These are phyloP conservation scores for Gambusia yucatana DNA, from an alignment of 2,797 vertebrate species.

Conservation along the genomic window DNA sequence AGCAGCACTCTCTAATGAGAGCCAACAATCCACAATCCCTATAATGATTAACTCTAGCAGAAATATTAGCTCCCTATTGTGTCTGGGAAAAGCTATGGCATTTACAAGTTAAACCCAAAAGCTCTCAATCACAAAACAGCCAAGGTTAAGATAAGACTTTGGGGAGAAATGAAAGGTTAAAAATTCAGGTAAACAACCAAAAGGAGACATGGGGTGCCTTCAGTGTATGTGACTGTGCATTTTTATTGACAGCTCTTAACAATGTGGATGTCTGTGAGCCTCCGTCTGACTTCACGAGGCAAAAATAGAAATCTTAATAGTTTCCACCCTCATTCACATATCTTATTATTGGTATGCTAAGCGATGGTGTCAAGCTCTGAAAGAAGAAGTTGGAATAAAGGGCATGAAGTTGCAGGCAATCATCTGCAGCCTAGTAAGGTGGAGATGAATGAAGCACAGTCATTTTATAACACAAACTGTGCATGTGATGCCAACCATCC, in stretches of 20 bases:
- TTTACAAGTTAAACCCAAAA: constrained; percentile 65
- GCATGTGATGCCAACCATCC: neutral
- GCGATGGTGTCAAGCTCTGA: constrained; percentile 42
- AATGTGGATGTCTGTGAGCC: constrained; percentile 5
- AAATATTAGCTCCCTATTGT: constrained; percentile 65
- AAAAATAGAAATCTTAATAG: constrained; percentile 43
- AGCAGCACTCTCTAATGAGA: constrained; percentile 61
- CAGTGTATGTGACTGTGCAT: constrained; percentile 1
- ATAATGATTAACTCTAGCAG: constrained; percentile 62
- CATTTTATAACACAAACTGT: neutral
- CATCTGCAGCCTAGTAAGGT: constrained; percentile 16
- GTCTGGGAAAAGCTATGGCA: constrained; percentile 59
- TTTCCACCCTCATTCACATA: constrained; percentile 45
- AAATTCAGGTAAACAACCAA: constrained; percentile 41
- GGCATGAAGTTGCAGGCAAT: constrained; percentile 29
- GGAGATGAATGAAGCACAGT: neutral
- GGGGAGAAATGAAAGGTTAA: constrained; percentile 66
- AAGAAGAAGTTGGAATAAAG: constrained; percentile 55
- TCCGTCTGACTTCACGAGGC: constrained; percentile 30
- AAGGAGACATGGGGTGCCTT: constrained; percentile 21
- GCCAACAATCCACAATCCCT: constrained; percentile 75
- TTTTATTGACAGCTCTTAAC: constrained; percentile 21
- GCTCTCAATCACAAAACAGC: constrained; percentile 49
- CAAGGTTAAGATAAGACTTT: constrained; percentile 44
- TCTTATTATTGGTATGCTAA: constrained; percentile 40